These are phyloP conservation scores for Tetragonula clypearis DNA, from an alignment of 1,140 invertebrate genomes.

Conservation along the genomic window DNA sequence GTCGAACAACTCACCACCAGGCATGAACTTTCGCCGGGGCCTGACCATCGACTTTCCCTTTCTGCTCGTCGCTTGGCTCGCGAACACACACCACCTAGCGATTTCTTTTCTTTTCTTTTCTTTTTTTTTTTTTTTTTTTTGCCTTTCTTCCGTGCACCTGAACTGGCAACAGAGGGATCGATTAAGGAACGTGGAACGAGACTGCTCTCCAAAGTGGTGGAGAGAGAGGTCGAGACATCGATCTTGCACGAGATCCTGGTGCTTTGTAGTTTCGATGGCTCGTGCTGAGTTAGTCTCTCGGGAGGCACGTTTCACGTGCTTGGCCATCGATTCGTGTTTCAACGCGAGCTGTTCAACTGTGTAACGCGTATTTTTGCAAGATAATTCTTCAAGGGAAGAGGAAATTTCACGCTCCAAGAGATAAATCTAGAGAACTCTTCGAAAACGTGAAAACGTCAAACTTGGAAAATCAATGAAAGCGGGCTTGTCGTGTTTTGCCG, in stretches of 20 bases:
- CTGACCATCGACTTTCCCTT: not conserved
- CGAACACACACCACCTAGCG: not conserved
- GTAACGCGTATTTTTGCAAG: not conserved
- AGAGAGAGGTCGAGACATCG: constrained; percentile 25
- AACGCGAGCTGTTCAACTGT: not conserved
- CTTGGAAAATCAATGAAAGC: too few relatives aligned
- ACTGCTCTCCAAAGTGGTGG: too few relatives aligned
- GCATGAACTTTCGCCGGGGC: not conserved
- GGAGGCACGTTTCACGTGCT: not conserved
- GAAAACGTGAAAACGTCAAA: too few relatives aligned
- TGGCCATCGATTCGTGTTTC: not conserved
- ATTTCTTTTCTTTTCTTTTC: not conserved
- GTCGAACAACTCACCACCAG: constrained; percentile 16
- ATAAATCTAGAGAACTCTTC: too few relatives aligned
- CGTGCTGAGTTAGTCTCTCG: not conserved
- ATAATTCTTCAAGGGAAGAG: not conserved
- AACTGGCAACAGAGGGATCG: not conserved
- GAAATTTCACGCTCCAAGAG: too few relatives aligned
- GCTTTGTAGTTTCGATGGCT: not conserved
- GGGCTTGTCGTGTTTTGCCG: too few relatives aligned
- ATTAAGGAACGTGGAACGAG: constrained; percentile 15
- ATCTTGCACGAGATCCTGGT: constrained; percentile 9
- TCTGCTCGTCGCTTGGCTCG: not conserved
- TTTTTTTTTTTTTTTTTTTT: not conserved
- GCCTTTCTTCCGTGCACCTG: not conserved